A percentile compares a stretch with the other conserved stretches of the same genome.
These are phyloP conservation scores for Stegodyphus dumicola DNA, from an alignment of 1,140 invertebrate species.

Conservation along the genomic window DNA sequence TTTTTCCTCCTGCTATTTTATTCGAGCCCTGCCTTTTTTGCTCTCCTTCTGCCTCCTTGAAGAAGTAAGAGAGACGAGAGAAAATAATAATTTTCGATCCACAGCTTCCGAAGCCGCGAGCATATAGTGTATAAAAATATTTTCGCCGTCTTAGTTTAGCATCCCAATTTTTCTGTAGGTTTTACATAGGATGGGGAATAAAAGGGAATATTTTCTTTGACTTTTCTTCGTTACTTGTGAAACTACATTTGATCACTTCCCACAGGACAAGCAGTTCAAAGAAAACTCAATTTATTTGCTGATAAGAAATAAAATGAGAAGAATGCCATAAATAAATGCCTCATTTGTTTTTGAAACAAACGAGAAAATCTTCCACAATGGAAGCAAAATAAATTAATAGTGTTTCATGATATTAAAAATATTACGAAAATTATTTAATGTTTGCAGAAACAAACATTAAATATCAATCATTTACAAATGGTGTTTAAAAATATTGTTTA, in stretches of 20 bases:
- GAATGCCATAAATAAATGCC: no score
- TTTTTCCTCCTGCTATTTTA: constrained; percentile 5
- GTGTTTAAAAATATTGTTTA: no score
- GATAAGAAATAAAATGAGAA: not conserved
- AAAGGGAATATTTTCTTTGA: no score
- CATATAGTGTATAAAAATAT: constrained; percentile 22
- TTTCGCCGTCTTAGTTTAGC: constrained; percentile 3
- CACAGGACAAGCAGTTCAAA: not conserved
- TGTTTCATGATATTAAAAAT: no score
- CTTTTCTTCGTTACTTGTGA: not conserved
- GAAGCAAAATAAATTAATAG: no score
- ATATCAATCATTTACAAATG: no score
- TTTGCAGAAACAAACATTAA: no score
- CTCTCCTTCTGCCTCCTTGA: not conserved
- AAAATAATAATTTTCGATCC: constrained; percentile 39
- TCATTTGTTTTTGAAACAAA: no score
- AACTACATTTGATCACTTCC: not conserved
- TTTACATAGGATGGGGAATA: no score
- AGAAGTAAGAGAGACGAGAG: constrained; percentile 2
- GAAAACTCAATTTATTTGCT: constrained; percentile 1
- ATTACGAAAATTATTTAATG: no score
- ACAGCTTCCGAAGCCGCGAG: constrained; percentile 3
- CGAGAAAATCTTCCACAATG: no score
- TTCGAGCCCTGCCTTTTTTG: constrained; percentile 14
- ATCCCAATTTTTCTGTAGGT: not conserved